A percentile compares a stretch with the other conserved stretches of the same genome.
These are phyloP conservation scores for Chloropsis hardwickii DNA, from an alignment of 2,113 vertebrate species.

Conservation along the genomic window DNA sequence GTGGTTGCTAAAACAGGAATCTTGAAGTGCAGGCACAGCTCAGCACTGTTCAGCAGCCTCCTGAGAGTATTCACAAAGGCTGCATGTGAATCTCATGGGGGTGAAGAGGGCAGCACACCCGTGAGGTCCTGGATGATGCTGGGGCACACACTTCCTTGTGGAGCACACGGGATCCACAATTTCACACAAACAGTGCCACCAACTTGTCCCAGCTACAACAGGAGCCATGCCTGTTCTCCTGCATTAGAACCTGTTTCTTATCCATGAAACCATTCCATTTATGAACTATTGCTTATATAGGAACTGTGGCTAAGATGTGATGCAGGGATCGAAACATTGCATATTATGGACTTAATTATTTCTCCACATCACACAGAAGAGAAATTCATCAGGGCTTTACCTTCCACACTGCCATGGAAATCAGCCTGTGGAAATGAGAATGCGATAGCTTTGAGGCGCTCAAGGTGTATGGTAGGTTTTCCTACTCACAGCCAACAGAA, in stretches of 20 bases:
- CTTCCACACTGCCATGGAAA: not conserved
- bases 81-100: not conserved
- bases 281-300: not conserved
- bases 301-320: not conserved
- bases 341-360: not conserved
- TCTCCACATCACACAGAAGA: not conserved
- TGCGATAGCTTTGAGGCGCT: not conserved
- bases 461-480: not conserved
- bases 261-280: not conserved
- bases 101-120: not conserved
- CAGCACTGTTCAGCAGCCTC: not conserved
- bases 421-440: not conserved
- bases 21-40: not conserved
- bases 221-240: rapidly evolving
- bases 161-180: not conserved
- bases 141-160: rapidly evolving
- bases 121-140: rapidly evolving
- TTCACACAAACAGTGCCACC: not conserved
- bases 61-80: not conserved
- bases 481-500: not conserved
- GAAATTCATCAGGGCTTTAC: not conserved
- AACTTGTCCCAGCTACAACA: not conserved
- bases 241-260: not conserved
- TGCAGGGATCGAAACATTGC: not conserved
- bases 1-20: not conserved